These are phyloP conservation scores for Nomada fucata DNA, from an alignment of 2,888 invertebrate genomes.

Conservation along the genomic window DNA sequence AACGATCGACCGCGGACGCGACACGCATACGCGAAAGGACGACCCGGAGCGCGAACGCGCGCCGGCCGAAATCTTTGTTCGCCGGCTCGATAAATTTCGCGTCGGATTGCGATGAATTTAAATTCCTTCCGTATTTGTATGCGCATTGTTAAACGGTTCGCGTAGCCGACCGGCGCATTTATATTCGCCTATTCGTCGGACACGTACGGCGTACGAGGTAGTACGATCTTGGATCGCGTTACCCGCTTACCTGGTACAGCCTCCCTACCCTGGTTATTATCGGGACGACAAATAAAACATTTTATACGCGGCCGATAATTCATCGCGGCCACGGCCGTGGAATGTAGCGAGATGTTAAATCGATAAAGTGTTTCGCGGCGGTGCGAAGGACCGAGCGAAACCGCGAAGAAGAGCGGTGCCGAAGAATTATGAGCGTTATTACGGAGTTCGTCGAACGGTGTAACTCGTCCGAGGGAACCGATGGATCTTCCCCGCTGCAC, in stretches of 20 bases:
- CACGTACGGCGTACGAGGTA: constrained; percentile 37
- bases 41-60: background rate
- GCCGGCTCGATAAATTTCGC: background rate
- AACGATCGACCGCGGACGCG: background rate
- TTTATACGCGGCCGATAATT: constrained; percentile 60
- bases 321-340: constrained; percentile 52
- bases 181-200: constrained; percentile 35
- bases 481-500: constrained; percentile 2
- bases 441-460: constrained; percentile 58
- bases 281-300: constrained; percentile 69
- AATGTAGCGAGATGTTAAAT: constrained; percentile 63
- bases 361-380: constrained; percentile 58
- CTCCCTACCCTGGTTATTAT: constrained; percentile 46
- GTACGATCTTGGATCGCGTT: constrained; percentile 66
- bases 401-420: background rate
- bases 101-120: background rate
- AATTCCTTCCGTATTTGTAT: constrained; percentile 26
- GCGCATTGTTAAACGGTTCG: constrained; percentile 32
- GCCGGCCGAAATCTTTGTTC: background rate
- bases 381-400: constrained; percentile 36
- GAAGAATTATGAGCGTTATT: constrained; percentile 66
- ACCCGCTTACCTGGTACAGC: constrained; percentile 34
- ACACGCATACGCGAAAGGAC: background rate
- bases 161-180: background rate
- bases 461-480: constrained; percentile 33